Conservation (phyloP, 2,888 invertebrate genomes). For the Watsonalla binaria region DNA sequence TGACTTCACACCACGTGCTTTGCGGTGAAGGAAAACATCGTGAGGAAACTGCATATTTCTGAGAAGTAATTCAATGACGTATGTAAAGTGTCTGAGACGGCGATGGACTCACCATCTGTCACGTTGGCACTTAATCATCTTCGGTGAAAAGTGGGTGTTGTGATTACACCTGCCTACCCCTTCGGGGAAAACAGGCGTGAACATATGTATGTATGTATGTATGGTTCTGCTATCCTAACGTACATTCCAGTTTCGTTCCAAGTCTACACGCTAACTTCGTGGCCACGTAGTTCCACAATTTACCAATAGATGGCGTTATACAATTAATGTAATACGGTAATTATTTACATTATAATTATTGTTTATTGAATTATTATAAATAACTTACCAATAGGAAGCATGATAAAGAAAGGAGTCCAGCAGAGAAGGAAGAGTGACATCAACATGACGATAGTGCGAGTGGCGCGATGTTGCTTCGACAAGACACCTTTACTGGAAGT, state of each 20-base stretch:
- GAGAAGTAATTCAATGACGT: too few relatives aligned
- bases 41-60: too few relatives aligned
- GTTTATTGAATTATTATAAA: not conserved
- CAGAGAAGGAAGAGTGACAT: slow-evolving; percentile 82
- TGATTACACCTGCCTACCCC: too few relatives aligned
- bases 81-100: too few relatives aligned
- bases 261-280: not conserved
- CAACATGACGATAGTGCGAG: slow-evolving; percentile 81
- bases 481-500: slow-evolving; percentile 35
- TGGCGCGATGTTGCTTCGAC: slow-evolving; percentile 80
- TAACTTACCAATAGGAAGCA: slow-evolving; percentile 79
- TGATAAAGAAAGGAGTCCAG: slow-evolving; percentile 84
- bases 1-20: too few relatives aligned
- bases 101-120: too few relatives aligned
- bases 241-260: not conserved
- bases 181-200: too few relatives aligned
- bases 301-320: not conserved
- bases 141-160: too few relatives aligned
- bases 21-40: too few relatives aligned
- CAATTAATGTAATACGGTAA: too few relatives aligned
- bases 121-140: too few relatives aligned
- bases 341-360: not conserved
- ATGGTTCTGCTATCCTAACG: not conserved
- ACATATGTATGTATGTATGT: too few relatives aligned
- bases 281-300: not conserved